Conservation (phyloP, 2,888 invertebrate genomes). For the Ophion slaviceki region DNA sequence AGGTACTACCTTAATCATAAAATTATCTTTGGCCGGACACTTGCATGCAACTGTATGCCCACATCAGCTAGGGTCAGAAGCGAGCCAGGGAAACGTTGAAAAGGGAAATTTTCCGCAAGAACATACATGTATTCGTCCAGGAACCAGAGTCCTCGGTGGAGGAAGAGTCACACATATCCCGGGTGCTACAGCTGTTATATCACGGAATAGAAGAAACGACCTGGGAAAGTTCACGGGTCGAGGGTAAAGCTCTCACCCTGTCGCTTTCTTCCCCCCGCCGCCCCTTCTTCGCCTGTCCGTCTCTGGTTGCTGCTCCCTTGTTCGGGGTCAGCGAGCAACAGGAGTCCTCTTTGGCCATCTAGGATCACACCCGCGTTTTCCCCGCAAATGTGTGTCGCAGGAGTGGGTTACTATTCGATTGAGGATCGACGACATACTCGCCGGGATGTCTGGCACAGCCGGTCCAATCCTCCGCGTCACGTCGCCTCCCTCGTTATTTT, state of each 20-base stretch:
- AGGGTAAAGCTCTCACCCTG: conserved; percentile 31
- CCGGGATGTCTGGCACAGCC: not conserved
- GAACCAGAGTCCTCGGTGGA: conserved; percentile 17
- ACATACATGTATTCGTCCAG: not conserved
- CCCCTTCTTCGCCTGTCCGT: not conserved
- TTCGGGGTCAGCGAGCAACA: conserved; percentile 63
- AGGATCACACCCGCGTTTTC: not conserved
- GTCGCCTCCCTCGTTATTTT: conserved; percentile 23
- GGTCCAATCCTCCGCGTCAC: not conserved
- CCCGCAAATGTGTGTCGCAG: not conserved
- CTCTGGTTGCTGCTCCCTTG: not conserved
- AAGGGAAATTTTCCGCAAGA: conserved; percentile 16
- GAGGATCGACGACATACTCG: conserved; percentile 10
- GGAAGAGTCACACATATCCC: not conserved
- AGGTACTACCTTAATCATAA: no score
- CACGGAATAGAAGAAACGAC: conserved; percentile 44
- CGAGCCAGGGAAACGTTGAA: not conserved
- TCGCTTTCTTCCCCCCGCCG: conserved; percentile 3
- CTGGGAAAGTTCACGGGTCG: conserved; percentile 56
- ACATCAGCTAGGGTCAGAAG: no score
- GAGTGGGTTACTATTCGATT: conserved; percentile 17
- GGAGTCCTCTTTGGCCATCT: conserved; percentile 33
- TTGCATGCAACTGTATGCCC: no score
- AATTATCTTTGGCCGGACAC: no score
- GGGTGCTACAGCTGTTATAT: conserved; percentile 15